Evolutionary conservation across 2,113 vertebrate genomes (phyloP), one percentile per base, ranked within the genome.

Genomic region (Gallinago paraguaiae): DNA sequence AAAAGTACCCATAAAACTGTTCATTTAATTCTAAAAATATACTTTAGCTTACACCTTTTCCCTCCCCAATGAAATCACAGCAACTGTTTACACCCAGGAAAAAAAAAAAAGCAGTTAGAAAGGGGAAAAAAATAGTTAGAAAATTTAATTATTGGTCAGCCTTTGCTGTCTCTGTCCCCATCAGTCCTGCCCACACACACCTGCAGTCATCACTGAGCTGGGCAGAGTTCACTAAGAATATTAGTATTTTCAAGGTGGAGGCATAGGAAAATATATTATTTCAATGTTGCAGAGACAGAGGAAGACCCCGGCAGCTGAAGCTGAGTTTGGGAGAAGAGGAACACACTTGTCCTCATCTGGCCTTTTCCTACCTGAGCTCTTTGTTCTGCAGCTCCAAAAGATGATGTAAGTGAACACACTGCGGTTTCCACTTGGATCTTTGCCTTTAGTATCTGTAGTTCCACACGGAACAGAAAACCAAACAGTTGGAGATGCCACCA

Each of bases 351-450:
- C 70, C 61, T 60, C 51, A 56, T 31, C 6, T 39, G 70, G 87
- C 60, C 39, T 78, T 35, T 69, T 13, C 48, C 74, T 28, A 53
- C 45, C 85, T 72, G 57, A 10, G 46, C 37, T 56, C n/a, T 37
- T 39, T 30, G 43, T 68, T 83, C 50, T 31, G 5, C 17, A 65
- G 56, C 81, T 74, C 41, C 45, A 5, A 23, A 86, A 53, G 33
- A 60, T 0, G 0, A 46, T 37, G 30, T n/a, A 41, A 71, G 31
- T 1, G 13, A 63, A 57, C 37, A 43, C 33, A 31, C 9, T 0
- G 1, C 9, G 35, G 39, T 41, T 80, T 45, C 41, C 35, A 75
- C n/a, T 69, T 22, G 64, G 46, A 41, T 48, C 50, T 30, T 22
- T 39, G n/a, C 54, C 46, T 57, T 78, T 23, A 54, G 81, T 28